These are phyloP conservation scores for Tryphoninae sp. DNA, from an alignment of 2,888 invertebrate genomes.

Conservation along the genomic window DNA sequence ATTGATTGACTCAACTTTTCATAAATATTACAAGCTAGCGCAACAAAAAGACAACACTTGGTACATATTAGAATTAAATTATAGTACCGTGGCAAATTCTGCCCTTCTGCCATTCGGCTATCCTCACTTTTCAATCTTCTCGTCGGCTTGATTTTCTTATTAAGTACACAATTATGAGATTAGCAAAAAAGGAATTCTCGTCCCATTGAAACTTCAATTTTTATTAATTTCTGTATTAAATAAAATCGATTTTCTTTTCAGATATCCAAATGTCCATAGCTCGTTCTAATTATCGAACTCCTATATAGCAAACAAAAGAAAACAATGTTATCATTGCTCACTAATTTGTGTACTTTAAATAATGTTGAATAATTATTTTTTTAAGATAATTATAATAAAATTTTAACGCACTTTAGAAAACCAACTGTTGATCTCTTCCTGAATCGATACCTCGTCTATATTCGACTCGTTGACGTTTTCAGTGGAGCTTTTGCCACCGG, in stretches of 20 bases:
- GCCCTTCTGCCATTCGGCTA: background rate
- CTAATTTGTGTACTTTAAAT: background rate
- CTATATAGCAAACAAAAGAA: constrained; percentile 27
- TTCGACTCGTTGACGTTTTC: constrained; percentile 84
- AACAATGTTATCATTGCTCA: background rate
- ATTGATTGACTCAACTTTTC: constrained; percentile 45
- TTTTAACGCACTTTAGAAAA: constrained; percentile 74
- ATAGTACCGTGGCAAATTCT: constrained; percentile 9
- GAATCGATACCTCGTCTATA: constrained; percentile 82
- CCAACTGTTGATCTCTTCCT: constrained; percentile 79
- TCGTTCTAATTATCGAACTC: constrained; percentile 54
- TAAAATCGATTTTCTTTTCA: constrained; percentile 12
- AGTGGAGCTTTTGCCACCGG: constrained; percentile 67
- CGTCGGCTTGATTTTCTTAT: constrained; percentile 21
- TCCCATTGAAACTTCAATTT: constrained; percentile 14
- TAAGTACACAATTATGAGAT: constrained; percentile 52
- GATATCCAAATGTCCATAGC: background rate
- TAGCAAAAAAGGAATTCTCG: constrained; percentile 30
- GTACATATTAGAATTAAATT: constrained; percentile 13
- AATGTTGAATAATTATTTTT: constrained; percentile 2
- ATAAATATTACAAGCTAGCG: constrained; percentile 33
- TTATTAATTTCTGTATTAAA: constrained; percentile 1
- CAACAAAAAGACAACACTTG: background rate
- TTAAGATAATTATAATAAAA: constrained; percentile 8
- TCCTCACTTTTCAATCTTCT: background rate